Conservation (phyloP, 1,140 invertebrate genomes). For the Drosophila tsacasi region DNA sequence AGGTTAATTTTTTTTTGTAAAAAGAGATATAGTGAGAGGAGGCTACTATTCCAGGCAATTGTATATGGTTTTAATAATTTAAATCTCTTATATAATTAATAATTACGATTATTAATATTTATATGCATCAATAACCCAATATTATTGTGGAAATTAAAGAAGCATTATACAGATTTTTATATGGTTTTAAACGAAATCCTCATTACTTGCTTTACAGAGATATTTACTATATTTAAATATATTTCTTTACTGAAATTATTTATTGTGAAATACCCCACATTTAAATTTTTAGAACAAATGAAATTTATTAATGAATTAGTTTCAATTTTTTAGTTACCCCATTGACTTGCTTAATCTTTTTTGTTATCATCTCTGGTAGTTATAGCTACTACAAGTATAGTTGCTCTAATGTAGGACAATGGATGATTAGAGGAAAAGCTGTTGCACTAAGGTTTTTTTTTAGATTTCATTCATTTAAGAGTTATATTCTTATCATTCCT, state of each 20-base stretch:
- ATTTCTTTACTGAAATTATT: neutral
- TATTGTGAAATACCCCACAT: neutral
- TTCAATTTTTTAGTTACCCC: neutral
- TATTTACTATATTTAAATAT: neutral
- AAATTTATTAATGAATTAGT: neutral
- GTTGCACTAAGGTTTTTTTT: neutral
- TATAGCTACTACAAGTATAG: neutral
- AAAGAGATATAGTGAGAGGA: neutral
- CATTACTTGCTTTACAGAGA: neutral
- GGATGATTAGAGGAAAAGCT: neutral
- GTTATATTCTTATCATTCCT: neutral
- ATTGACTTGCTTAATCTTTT: conserved; percentile 2
- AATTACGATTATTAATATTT: neutral
- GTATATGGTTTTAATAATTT: neutral
- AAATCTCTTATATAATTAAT: neutral
- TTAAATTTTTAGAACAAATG: neutral
- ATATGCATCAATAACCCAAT: neutral
- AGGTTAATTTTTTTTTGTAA: neutral
- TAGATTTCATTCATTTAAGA: neutral
- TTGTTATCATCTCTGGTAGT: neutral
- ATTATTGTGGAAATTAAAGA: neutral
- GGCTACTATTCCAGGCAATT: neutral
- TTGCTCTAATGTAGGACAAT: neutral
- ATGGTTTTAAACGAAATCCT: neutral
- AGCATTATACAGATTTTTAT: neutral